Evolutionary conservation across 2,113 vertebrate species (phyloP).

Genomic region (Serilophus lunatus): DNA sequence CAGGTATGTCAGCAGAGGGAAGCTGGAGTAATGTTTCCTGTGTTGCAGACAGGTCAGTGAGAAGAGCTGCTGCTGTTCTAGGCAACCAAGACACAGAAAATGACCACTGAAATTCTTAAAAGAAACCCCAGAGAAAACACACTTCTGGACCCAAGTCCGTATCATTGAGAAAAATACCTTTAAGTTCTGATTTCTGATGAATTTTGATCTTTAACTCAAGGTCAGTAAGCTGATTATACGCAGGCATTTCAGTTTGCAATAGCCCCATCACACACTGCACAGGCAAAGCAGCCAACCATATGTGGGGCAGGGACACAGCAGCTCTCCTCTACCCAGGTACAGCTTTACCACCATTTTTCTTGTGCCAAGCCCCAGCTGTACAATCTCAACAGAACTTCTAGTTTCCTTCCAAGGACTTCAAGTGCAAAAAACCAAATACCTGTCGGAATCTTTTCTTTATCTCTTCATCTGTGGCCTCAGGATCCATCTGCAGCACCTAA

Average conservation of each 20-base stretch:
- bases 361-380: background rate
- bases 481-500: conserved; percentile 95
- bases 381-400: background rate
- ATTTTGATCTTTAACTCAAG: background rate
- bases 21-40: background rate
- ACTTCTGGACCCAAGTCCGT: background rate
- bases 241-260: fast-evolving
- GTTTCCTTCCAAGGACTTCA: background rate
- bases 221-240: background rate
- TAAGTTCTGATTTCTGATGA: background rate
- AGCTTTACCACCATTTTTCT: background rate
- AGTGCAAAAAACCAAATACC: conserved; percentile 67
- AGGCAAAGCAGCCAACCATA: background rate
- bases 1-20: background rate
- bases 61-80: background rate
- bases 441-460: conserved; percentile 97
- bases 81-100: background rate
- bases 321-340: background rate
- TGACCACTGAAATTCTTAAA: background rate
- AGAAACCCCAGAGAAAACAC: background rate
- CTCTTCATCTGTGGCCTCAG: conserved; percentile 95
- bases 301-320: background rate
- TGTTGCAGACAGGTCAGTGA: background rate
- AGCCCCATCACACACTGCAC: background rate
- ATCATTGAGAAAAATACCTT: background rate